Evolutionary conservation across 2,113 vertebrate genomes (phyloP).

Genomic region (Pao palembangensis): DNA sequence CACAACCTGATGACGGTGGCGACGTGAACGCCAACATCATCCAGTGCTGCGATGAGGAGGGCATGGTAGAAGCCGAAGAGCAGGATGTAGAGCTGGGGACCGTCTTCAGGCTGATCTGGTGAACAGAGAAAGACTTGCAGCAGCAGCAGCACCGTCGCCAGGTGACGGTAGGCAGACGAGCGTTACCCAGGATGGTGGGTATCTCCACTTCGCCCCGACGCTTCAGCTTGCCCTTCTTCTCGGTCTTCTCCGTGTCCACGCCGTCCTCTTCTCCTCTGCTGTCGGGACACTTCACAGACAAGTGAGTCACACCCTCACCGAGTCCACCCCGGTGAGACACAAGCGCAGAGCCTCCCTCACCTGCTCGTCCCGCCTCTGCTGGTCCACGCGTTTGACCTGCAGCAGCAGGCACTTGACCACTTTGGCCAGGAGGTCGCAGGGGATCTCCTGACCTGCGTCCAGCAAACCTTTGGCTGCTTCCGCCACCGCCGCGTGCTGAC

Average conservation of each 20-base stretch:
- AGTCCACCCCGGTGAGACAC: too few species aligned
- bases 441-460: conserved; percentile 77
- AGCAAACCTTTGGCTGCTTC: conserved; percentile 77
- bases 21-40: conserved; percentile 79
- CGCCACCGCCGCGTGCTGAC: conserved; percentile 70
- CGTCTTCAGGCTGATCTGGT: conserved; percentile 87
- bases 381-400: conserved; percentile 77
- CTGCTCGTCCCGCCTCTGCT: conserved; percentile 75
- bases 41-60: conserved; percentile 77
- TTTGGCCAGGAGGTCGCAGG: conserved; percentile 82
- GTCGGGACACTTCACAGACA: conserved; percentile 5
- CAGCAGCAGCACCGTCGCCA: conserved; percentile 1
- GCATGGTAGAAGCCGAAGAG: conserved; percentile 82
- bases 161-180: not conserved
- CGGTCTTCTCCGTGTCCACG: conserved; percentile 63
- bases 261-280: conserved; percentile 68
- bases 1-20: conserved; percentile 83
- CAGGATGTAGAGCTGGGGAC: conserved; percentile 87
- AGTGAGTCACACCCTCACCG: not conserved
- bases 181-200: conserved; percentile 75
- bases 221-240: conserved; percentile 78
- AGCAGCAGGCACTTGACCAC: conserved; percentile 89
- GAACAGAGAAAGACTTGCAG: not conserved
- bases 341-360: conserved; percentile 32
- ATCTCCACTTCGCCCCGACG: conserved; percentile 72